A percentile compares a stretch with the other conserved stretches of the same genome.
phyloP scores from a whole-genome alignment of 2,797 vertebrate species.

The Lacerta viridis region DNA sequence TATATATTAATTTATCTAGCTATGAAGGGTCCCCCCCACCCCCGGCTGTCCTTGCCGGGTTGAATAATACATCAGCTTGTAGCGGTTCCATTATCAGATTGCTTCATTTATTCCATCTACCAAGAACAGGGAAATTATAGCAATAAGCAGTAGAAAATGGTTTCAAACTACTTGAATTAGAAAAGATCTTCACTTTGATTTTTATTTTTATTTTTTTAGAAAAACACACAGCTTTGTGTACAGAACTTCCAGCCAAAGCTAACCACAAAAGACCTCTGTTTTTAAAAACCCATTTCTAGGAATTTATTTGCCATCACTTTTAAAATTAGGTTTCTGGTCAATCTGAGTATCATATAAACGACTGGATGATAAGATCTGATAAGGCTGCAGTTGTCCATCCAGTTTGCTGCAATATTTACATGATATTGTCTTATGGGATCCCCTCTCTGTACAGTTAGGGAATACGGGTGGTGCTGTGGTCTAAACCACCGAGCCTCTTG shows the following conservation, averaged over 20 bases:
- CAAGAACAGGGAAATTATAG: conserved; percentile 9
- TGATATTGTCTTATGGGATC: conserved; percentile 4
- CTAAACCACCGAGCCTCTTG: too few species aligned
- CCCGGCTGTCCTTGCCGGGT: conserved; percentile 60
- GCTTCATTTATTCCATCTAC: conserved; percentile 47
- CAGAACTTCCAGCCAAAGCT: conserved; percentile 53
- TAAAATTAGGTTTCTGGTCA: conserved; percentile 62
- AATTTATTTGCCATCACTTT: conserved; percentile 51
- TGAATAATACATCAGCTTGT: conserved; percentile 65
- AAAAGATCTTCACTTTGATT: conserved; percentile 40
- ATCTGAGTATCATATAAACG: conserved; percentile 50
- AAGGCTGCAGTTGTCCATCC: conserved; percentile 53
- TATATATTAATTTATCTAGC: conserved; percentile 59
- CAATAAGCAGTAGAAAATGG: not conserved
- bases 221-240: conserved; percentile 52
- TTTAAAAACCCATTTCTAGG: conserved; percentile 25
- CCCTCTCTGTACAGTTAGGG: fast-evolving
- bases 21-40: conserved; percentile 10
- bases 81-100: conserved; percentile 64
- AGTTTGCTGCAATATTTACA: conserved; percentile 54
- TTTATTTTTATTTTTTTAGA: too few species aligned
- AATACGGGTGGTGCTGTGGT: too few species aligned
- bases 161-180: conserved; percentile 51
- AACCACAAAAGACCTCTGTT: conserved; percentile 38
- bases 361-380: conserved; percentile 45